A percentile compares a stretch with the other conserved stretches of the same genome.
These are phyloP conservation scores for Temnothorax ravouxi DNA, from an alignment of 2,888 invertebrate species.

Conservation along the genomic window DNA sequence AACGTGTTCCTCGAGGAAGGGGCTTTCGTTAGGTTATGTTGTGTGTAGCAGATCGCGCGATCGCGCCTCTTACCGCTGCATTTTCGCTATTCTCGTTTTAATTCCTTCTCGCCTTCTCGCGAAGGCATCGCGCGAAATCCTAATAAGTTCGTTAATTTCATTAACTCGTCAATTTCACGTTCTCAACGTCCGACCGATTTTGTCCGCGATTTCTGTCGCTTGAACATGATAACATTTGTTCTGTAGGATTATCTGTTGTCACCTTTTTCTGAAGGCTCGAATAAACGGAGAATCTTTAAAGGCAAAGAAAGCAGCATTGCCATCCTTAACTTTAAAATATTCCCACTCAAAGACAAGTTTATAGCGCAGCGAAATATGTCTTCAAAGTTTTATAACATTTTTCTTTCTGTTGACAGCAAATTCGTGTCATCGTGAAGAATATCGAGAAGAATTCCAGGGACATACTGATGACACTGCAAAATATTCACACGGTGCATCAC, in stretches of 20 bases:
- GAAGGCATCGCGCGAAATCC: neutral
- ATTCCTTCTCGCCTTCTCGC: neutral
- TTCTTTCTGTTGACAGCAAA: conserved; percentile 87
- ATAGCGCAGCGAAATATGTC: neutral
- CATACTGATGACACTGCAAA: conserved; percentile 92
- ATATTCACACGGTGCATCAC: conserved; percentile 90
- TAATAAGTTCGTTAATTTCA: neutral
- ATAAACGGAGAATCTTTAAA: neutral
- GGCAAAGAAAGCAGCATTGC: neutral
- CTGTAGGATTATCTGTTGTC: neutral
- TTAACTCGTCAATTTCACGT: neutral
- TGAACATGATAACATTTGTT: neutral
- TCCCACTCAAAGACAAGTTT: too few species aligned
- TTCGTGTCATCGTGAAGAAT: conserved; percentile 91
- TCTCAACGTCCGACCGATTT: neutral
- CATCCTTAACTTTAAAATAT: neutral
- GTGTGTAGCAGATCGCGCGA: neutral
- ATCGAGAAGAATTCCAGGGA: conserved; percentile 93
- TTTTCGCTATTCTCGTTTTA: neutral
- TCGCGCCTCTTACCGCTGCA: neutral
- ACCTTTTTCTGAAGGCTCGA: neutral
- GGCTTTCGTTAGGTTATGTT: conserved; percentile 29
- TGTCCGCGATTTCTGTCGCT: neutral
- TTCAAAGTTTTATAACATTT: conserved; percentile 25
- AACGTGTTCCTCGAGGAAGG: neutral